Percentiles rank a stretch among this genome's conserved stretches.
Evolutionary conservation across 2,888 invertebrate species (phyloP).

Genomic region (Drosophila neonasuta): DNA sequence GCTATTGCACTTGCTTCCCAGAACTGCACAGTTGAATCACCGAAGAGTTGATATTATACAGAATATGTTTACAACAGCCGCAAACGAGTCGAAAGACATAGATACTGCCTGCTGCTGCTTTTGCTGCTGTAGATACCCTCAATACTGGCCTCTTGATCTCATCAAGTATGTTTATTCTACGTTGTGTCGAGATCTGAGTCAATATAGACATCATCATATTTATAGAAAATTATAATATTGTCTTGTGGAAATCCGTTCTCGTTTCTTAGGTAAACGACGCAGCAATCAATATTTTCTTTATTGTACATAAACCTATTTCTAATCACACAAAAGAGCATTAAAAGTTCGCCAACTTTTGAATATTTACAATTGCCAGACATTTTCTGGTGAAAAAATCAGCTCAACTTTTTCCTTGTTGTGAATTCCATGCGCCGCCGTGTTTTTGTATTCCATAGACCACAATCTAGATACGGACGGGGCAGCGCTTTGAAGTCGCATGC

Average conservation of each 20-base stretch:
- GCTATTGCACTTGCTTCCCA: slow-evolving; percentile 69
- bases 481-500: slow-evolving; percentile 32
- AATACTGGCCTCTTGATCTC: slow-evolving; percentile 13
- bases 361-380: slow-evolving; percentile 12
- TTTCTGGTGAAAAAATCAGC: slow-evolving; percentile 12
- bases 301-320: neutral
- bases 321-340: slow-evolving; percentile 6
- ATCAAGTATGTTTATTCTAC: slow-evolving; percentile 5
- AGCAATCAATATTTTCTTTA: neutral
- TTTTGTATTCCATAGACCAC: slow-evolving; percentile 21
- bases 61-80: neutral
- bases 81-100: slow-evolving; percentile 8
- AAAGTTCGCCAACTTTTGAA: neutral
- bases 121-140: slow-evolving; percentile 14
- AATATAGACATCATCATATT: neutral
- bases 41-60: slow-evolving; percentile 34
- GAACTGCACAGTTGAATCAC: slow-evolving; percentile 51
- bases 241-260: slow-evolving; percentile 2
- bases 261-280: neutral
- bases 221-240: slow-evolving; percentile 1
- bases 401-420: slow-evolving; percentile 21
- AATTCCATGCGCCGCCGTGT: slow-evolving; percentile 8
- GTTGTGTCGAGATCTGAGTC: slow-evolving; percentile 2
- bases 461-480: slow-evolving; percentile 37
- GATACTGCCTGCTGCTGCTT: slow-evolving; percentile 3